Evolutionary conservation across 2,888 invertebrate genomes (phyloP).

Genomic region (Mellilla xanthometata): DNA sequence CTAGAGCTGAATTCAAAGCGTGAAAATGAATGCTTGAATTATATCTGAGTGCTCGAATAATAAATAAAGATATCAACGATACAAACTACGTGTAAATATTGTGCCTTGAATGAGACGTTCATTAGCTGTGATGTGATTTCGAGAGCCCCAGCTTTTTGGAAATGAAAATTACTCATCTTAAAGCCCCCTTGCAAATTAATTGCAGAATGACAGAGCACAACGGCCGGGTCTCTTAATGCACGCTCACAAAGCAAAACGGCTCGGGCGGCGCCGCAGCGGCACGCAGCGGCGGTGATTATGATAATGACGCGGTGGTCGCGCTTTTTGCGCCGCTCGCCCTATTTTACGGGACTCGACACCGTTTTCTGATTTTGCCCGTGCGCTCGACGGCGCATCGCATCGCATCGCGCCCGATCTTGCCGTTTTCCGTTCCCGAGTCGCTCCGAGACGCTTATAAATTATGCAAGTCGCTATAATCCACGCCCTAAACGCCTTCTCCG

Average conservation of each 20-base stretch:
- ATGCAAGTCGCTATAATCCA: conserved; percentile 80
- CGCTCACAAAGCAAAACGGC: conserved; percentile 77
- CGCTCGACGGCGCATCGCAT: conserved; percentile 39
- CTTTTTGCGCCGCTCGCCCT: conserved; percentile 73
- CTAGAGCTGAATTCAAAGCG: conserved; percentile 1
- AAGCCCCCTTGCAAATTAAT: conserved; percentile 73
- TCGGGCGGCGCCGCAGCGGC: conserved; percentile 69
- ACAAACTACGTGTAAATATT: conserved; percentile 2
- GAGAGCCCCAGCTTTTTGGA: conserved; percentile 34
- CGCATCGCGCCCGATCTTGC: conserved; percentile 39
- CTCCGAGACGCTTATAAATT: conserved; percentile 75
- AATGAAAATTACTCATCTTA: conserved; percentile 56
- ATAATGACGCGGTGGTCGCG: conserved; percentile 79
- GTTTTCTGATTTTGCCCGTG: conserved; percentile 54
- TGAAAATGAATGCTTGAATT: background rate
- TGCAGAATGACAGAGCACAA: conserved; percentile 77
- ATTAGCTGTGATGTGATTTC: conserved; percentile 29
- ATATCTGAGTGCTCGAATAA: background rate
- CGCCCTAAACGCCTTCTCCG: conserved; percentile 78
- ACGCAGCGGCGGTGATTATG: conserved; percentile 78
- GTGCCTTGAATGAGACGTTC: conserved; percentile 28
- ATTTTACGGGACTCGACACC: conserved; percentile 73
- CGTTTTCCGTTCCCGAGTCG: conserved; percentile 55
- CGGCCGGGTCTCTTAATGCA: conserved; percentile 74
- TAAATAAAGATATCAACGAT: too few relatives aligned